Evolutionary conservation across 2,888 invertebrate species (phyloP), one percentile per base, ranked within the genome.

Genomic region (Ectropis crepuscularia): DNA sequence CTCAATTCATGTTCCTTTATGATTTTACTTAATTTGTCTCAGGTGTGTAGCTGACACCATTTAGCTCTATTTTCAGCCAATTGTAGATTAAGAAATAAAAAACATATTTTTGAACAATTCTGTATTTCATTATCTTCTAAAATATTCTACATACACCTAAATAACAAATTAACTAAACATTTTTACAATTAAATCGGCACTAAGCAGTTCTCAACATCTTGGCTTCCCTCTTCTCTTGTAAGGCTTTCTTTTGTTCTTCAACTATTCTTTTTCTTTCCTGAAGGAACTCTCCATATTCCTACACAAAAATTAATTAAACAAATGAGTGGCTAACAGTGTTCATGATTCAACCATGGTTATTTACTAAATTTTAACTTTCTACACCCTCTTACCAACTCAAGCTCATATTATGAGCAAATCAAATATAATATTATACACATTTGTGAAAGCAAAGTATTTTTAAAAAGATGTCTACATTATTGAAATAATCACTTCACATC

Each of bases 191-290:
- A 41, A n/a, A 28, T n/a, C 11, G 37, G 51, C 66, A 60, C 74
- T 87, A 88, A 8, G 92, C 95, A 63, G 97, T 97, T 88, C 99
- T 94, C 76, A 98, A 94, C 95, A 99, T 95, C 93, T 98, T 98
- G 0, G 98, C 96, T 91, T 98, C 97, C 83, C 96, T 95, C 81
- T 95, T 95, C 83, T 97, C 98, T 88, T 96, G 95, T 58, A 98
- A 83, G 75, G 95, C 94, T 77, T 95, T 95, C 79, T 95, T 94
- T 83, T 98, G 97, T 74, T 96, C 93, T 77, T 95, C 96, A 2
- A 98, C 93, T 70, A 95, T 87, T 42, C 80, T 71, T 79, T 95
- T 95, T 61, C 98, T 94, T 76, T 98, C 95, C 74, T 95, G 94
- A 49, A 98, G 89, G 86, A 99, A 99, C 77, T 95, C 86, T 0